Evolutionary conservation across 2,888 invertebrate species (phyloP), one percentile per base, ranked within the genome.

Genomic region (Pemphredon lugubris): DNA sequence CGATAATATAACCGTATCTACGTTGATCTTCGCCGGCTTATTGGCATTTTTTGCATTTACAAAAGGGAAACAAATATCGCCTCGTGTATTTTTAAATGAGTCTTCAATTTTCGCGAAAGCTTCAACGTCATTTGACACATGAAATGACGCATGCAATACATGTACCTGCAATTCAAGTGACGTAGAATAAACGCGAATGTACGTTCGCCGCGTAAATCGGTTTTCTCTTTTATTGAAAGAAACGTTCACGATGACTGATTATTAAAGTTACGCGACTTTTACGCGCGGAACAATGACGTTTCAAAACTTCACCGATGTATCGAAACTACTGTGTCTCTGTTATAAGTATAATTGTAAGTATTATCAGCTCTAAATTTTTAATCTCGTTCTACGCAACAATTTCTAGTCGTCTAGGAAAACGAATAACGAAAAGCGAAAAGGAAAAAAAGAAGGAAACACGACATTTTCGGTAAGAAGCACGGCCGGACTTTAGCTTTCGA

Each of bases 1-100:
- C 67, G 66, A 70, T 66, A 58, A 66, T 70, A 59, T 70, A 66
- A 53, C 48, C 69, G 59, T 66, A 59, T 59, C 48, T 59, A 50
- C 69, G 69, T 58, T 66, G 69, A 66, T 59, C 66, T 50, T 67
- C 58, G 59, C 59, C 69, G 66, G 69, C 67, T 66, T 70, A 70
- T 70, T 70, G 69, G 69, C 63, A 63, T 63, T 72, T 57, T 69
- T 69, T 37, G 57, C 71, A 58, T 63, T 58, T 58, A 53, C 42
- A 53, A 50, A 53, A 20, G 2, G 42, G 45, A 26, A 26, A 26
- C 20, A n/a, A n/a, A 20, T 64, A 34, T 11, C 30, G 58, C 34
- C 44, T 16, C 21, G 20, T 45, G 20, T 45, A 47, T 48, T 21
- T 37, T 37, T 7, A 14, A 65, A 45, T 42, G 13, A 18, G 32